Base-by-base conservation (phyloP, 2,113 vertebrate species). In the Eulacestoma nigropectus region DNA sequence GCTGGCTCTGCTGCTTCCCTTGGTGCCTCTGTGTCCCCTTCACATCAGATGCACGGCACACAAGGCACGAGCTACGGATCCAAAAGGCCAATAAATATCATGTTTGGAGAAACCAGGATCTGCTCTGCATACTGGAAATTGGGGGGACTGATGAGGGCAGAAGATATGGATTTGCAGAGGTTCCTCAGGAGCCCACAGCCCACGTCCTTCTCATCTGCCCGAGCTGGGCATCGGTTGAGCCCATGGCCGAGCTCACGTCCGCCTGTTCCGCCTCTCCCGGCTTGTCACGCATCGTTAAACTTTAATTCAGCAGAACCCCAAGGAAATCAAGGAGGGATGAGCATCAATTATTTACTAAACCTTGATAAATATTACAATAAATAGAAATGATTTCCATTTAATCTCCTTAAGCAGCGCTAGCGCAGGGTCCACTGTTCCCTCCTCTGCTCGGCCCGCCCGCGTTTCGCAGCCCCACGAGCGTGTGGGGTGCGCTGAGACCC, bases 331-430 rank as follows among this genome's bases (percentile, higher is more conserved):
- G 60, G 50, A 80, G 23, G 85, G 76, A 87, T 96, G 88, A 72
- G 72, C 81, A 91, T 90, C 90, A 93, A 94, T 96, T 89, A 96
- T 95, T 96, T 93, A 97, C 94, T 95, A 92, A 94, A 93, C 63
- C 70, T 94, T 83, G 87, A 95, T 78, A 96, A 96, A 96, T 93
- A 96, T 89, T 84, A 82, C 84, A 96, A 93, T 87, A 96, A 96
- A 95, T 68, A 91, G 78, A 81, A 95, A 79, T 89, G 0, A 92
- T 95, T 93, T 96, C 94, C 55, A 22, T 85, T 96, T 95, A 96
- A 92, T 96, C 84, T 74, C 74, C 42, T 78, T 59, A 94, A 87
- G 44, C 91, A 80, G 82, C 9, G 0, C 59, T 7, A 16, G 11
- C 0, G 0, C 16, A 67, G 56, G 42, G 57, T 22, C 55, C 2